These are phyloP conservation scores for Planiliza haematocheilus DNA, from an alignment of 2,113 vertebrate species.

Conservation along the genomic window DNA sequence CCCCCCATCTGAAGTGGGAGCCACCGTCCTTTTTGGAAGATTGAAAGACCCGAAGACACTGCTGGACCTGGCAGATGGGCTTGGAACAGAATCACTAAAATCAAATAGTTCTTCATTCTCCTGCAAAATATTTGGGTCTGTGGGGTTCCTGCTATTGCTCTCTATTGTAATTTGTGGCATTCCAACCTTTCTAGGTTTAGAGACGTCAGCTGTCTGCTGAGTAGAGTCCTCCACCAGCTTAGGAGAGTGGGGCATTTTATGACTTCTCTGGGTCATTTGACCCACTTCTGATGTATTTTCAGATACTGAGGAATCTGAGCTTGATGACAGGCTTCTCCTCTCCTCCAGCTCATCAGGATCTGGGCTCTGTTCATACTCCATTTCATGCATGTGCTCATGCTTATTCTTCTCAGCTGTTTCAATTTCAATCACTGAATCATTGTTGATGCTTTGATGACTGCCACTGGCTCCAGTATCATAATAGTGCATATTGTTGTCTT, in stretches of 20 bases:
- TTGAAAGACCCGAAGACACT: conserved; percentile 43
- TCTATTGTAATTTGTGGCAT: conserved; percentile 29
- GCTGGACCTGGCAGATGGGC: conserved; percentile 67
- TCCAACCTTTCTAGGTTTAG: not conserved
- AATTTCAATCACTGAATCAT: conserved; percentile 36
- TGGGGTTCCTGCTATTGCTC: not conserved
- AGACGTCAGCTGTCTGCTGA: conserved; percentile 55
- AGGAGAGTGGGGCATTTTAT: conserved; percentile 7
- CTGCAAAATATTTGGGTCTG: conserved; percentile 63
- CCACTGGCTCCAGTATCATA: conserved; percentile 67
- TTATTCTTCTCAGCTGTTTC: not conserved
- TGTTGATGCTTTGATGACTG: conserved; percentile 28
- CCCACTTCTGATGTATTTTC: conserved; percentile 31
- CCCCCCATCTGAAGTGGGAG: conserved; percentile 32
- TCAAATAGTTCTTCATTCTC: conserved; percentile 83
- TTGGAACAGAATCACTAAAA: conserved; percentile 76
- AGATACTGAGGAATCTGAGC: conserved; percentile 66
- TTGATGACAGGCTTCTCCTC: conserved; percentile 60
- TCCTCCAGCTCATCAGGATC: conserved; percentile 45
- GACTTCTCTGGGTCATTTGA: not conserved
- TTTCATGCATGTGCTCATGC: conserved; percentile 10
- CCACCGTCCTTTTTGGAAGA: conserved; percentile 22
- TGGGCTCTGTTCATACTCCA: conserved; percentile 71
- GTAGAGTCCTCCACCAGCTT: conserved; percentile 21
- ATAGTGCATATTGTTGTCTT: conserved; percentile 59